Evolutionary conservation across 64 coral and sea anemone genomes (phyloP).

Genomic region (Astreopora myriophthalma): DNA sequence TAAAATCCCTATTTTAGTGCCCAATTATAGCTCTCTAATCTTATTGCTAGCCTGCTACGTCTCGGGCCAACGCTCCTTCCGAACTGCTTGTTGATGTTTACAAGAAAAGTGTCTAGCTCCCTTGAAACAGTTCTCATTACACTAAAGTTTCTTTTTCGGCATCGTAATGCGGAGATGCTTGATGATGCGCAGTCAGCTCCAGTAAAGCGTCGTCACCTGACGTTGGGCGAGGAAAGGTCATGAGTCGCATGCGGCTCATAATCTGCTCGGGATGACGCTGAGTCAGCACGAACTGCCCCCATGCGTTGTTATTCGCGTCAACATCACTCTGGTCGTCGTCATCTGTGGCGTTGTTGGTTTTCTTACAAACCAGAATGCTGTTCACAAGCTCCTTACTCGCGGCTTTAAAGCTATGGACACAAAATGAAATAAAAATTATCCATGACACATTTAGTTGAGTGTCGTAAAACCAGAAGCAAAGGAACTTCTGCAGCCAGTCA

Average conservation of each 20-base stretch:
- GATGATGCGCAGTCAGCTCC: not conserved
- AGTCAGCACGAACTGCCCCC: not conserved
- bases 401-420: not conserved
- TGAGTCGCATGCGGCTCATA: constrained; percentile 5
- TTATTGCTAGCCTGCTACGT: too few species aligned
- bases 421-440: not conserved
- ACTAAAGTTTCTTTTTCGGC: not conserved
- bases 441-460: too few species aligned
- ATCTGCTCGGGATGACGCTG: not conserved
- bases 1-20: too few species aligned
- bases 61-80: too few species aligned
- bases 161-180: not conserved
- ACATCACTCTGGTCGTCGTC: not conserved
- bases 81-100: too few species aligned
- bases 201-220: not conserved
- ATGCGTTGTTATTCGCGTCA: not conserved
- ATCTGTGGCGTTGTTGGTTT: not conserved
- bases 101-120: too few species aligned
- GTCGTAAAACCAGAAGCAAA: too few species aligned
- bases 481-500: too few species aligned
- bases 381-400: not conserved
- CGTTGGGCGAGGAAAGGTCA: not conserved
- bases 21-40: too few species aligned
- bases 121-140: not conserved
- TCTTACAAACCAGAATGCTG: not conserved